These are phyloP conservation scores for Polydrusus pterygomalis DNA, from an alignment of 2,888 invertebrate species.

Conservation along the genomic window DNA sequence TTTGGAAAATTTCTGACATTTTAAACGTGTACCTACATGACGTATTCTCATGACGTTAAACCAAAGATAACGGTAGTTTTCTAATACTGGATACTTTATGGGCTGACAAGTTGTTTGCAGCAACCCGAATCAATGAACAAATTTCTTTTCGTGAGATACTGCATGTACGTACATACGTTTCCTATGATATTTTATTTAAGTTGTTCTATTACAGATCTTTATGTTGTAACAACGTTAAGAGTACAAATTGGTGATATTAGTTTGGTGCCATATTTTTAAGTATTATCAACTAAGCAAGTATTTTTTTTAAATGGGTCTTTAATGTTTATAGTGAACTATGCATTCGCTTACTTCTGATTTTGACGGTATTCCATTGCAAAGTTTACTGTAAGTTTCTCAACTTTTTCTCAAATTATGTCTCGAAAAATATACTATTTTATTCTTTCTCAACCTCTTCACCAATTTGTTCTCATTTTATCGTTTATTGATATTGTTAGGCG, in stretches of 20 bases:
- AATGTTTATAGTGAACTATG: no score
- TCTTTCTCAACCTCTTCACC: not conserved
- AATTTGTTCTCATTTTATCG: constrained; percentile 15
- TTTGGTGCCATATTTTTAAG: not conserved
- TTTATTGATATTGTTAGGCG: not conserved
- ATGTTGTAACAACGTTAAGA: not conserved
- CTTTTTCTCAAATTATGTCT: no score
- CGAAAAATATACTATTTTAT: no score
- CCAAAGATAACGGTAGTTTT: no score
- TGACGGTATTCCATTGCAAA: no score
- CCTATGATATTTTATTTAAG: not conserved
- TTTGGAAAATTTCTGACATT: constrained; percentile 20
- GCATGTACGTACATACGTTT: not conserved
- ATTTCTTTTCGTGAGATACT: not conserved
- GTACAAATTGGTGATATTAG: constrained; percentile 2
- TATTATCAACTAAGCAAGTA: no score
- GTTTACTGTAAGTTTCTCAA: no score
- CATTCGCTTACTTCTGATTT: no score
- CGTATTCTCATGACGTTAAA: not conserved
- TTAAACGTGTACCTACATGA: not conserved
- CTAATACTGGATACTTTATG: no score
- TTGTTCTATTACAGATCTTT: not conserved
- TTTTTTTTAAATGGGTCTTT: no score
- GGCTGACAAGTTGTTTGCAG: no score
- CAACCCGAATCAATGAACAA: not conserved